Percentiles rank a stretch among this genome's conserved stretches.
Conservation (phyloP, 1,140 invertebrate species). For the Nephotettix cincticeps region DNA sequence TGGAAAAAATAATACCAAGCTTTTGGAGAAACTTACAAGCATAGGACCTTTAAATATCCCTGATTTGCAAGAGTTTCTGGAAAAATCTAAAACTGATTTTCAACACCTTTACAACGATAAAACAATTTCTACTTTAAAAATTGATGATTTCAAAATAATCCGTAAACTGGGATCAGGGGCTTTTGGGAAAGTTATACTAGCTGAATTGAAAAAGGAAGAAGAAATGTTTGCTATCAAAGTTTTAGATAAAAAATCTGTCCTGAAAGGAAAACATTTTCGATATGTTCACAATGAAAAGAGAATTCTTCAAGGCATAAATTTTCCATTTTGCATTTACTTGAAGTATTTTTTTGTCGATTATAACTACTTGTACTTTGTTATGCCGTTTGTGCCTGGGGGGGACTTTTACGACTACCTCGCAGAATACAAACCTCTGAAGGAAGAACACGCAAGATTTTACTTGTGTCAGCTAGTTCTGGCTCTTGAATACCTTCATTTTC, state of each 20-base stretch:
- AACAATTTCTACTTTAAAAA: constrained; percentile 9
- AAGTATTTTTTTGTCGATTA: constrained; percentile 86
- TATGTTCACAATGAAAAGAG: constrained; percentile 86
- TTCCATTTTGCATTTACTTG: constrained; percentile 81
- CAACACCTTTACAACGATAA: constrained; percentile 3
- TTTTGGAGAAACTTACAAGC: neutral
- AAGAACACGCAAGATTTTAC: constrained; percentile 86
- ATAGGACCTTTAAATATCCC: neutral
- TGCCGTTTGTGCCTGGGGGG: constrained; percentile 81
- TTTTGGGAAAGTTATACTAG: constrained; percentile 83
- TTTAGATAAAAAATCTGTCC: constrained; percentile 82
- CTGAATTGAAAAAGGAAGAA: constrained; percentile 37
- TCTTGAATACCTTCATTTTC: constrained; percentile 91
- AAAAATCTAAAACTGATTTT: neutral
- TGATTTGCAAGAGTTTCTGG: neutral
- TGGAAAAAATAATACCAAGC: neutral
- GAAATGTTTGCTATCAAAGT: constrained; percentile 87
- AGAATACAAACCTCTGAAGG: constrained; percentile 71
- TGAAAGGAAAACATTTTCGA: constrained; percentile 82
- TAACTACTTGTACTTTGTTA: constrained; percentile 78
- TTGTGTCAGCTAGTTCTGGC: constrained; percentile 88
- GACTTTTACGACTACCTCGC: constrained; percentile 81
- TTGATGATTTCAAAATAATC: constrained; percentile 55
- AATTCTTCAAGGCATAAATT: constrained; percentile 75
- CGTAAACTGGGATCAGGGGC: constrained; percentile 86